phyloP scores from a whole-genome alignment of 2,797 vertebrate species.

The Chloroceryle inda region DNA sequence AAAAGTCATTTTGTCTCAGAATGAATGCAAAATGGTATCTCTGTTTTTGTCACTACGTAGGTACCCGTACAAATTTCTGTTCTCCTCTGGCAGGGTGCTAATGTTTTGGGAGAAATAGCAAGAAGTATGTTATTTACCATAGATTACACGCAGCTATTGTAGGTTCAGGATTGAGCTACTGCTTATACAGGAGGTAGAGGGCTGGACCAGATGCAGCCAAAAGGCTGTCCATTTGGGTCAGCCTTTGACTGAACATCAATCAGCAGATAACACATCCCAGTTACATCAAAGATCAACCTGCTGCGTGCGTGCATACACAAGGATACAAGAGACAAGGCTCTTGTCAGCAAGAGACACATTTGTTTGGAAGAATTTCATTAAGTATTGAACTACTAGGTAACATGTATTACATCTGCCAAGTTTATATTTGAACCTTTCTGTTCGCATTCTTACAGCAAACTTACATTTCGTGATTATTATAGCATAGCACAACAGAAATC shows the following conservation, averaged over 20 bases:
- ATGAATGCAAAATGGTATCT: neutral
- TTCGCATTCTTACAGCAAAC: neutral
- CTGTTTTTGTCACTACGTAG: neutral
- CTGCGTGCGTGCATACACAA: rapidly evolving
- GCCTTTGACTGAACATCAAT: neutral
- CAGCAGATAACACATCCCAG: neutral
- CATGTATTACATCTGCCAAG: rapidly evolving
- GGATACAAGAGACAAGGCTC: neutral
- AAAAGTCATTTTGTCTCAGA: neutral
- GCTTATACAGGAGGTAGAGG: neutral
- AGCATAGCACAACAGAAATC: neutral
- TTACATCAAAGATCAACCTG: neutral
- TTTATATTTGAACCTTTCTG: neutral
- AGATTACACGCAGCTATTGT: neutral
- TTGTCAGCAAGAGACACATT: neutral
- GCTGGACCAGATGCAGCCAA: neutral
- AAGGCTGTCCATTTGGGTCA: neutral
- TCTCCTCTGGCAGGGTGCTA: neutral
- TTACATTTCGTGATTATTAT: neutral
- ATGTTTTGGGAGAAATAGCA: neutral
- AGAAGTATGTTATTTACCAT: neutral
- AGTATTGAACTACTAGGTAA: neutral
- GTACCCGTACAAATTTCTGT: neutral
- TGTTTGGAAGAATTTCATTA: neutral
- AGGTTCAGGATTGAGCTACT: neutral